A percentile compares a stretch with the other conserved stretches of the same genome.
These are phyloP conservation scores for Illadopsis cleaveri DNA, from an alignment of 2,113 vertebrate species.

Conservation along the genomic window DNA sequence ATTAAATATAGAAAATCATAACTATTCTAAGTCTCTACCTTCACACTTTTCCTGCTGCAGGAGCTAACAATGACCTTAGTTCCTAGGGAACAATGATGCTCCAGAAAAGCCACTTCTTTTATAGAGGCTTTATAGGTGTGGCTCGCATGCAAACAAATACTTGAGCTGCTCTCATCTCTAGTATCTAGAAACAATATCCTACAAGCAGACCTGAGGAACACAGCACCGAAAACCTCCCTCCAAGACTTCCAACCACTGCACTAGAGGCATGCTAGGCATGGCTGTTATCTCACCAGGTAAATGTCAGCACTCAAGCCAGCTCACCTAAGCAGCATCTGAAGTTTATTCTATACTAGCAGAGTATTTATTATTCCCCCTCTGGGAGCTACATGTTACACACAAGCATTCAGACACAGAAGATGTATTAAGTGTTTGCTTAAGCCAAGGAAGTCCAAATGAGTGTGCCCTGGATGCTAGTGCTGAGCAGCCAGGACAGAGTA, in stretches of 20 bases:
- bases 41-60: not conserved
- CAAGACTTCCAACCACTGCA: not conserved
- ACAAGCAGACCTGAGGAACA: not conserved
- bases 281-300: not conserved
- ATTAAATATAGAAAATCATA: not conserved
- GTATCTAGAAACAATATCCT: not conserved
- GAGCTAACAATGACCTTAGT: not conserved
- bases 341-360: not conserved
- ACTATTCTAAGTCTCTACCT: not conserved
- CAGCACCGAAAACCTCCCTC: not conserved
- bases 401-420: conserved; percentile 9
- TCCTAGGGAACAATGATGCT: not conserved
- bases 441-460: not conserved
- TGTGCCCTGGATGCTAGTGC: not conserved
- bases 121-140: not conserved
- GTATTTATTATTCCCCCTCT: not conserved
- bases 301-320: not conserved
- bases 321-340: not conserved
- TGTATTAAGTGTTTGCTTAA: conserved; percentile 23
- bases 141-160: not conserved
- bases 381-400: not conserved
- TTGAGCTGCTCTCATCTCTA: not conserved
- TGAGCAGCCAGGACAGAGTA: not conserved
- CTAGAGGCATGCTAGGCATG: not conserved
- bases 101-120: not conserved